A percentile compares a stretch with the other conserved stretches of the same genome.
Conservation (phyloP, 2,888 invertebrate species). For the Epistrophella euchroma region DNA sequence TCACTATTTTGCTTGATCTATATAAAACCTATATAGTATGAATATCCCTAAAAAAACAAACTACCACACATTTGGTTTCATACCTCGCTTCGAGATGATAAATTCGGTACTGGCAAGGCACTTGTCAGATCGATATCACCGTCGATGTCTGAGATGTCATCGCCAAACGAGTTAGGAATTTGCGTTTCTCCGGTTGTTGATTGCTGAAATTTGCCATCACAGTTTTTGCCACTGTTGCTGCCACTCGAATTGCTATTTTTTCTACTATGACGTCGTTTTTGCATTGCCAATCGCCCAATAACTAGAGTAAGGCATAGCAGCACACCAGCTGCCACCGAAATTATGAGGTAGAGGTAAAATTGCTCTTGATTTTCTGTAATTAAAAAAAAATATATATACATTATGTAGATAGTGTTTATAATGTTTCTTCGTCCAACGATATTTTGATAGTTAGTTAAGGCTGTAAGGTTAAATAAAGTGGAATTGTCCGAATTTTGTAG, state of each 20-base stretch:
- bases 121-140: conserved; percentile 89
- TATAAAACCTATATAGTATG: no score
- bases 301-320: conserved; percentile 89
- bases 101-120: conserved; percentile 85
- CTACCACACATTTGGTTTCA: conserved; percentile 77
- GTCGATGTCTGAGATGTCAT: conserved; percentile 93
- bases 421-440: no score
- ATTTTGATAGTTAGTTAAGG: no score
- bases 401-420: no score
- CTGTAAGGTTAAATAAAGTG: no score
- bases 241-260: conserved; percentile 80
- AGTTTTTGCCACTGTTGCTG: conserved; percentile 77
- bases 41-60: background rate
- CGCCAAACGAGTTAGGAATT: conserved; percentile 90
- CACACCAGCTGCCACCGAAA: conserved; percentile 89
- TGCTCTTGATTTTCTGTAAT: conserved; percentile 84
- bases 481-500: no score
- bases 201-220: conserved; percentile 86
- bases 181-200: conserved; percentile 90
- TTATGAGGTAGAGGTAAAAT: conserved; percentile 92
- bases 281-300: conserved; percentile 89
- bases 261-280: conserved; percentile 85
- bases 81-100: conserved; percentile 82
- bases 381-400: background rate
- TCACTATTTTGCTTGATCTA: conserved; percentile 28